phyloP scores from a whole-genome alignment of 1,140 invertebrate species.

The Drosophila ficusphila region DNA sequence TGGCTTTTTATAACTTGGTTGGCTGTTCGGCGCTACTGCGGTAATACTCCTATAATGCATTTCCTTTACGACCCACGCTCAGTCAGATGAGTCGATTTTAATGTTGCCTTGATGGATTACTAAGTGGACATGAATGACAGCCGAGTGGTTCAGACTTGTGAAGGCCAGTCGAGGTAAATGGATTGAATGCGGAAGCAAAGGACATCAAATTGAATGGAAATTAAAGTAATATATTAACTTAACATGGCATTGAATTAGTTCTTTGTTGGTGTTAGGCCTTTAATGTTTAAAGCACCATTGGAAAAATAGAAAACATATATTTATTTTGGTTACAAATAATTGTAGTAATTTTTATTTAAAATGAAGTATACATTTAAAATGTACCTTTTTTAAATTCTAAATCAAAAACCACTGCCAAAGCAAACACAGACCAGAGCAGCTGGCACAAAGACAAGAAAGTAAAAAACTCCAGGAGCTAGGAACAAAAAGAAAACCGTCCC shows the following conservation, averaged over 20 bases:
- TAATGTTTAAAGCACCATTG: no score
- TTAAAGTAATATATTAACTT: background rate
- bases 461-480: background rate
- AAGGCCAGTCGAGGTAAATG: background rate
- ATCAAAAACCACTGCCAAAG: slow-evolving; percentile 58
- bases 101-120: slow-evolving; percentile 63
- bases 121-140: slow-evolving; percentile 56
- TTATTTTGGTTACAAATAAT: no score
- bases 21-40: slow-evolving; percentile 8
- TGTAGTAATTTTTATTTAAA: no score
- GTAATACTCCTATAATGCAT: slow-evolving; percentile 73
- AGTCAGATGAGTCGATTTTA: slow-evolving; percentile 27
- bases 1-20: slow-evolving; percentile 68
- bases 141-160: slow-evolving; percentile 7
- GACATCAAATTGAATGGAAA: background rate
- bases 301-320: no score
- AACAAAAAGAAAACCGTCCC: slow-evolving; percentile 11
- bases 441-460: slow-evolving; percentile 32
- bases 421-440: slow-evolving; percentile 48
- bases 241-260: no score
- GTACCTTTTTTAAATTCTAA: slow-evolving; percentile 50
- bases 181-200: slow-evolving; percentile 5
- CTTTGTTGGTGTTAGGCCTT: no score
- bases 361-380: background rate
- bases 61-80: slow-evolving; percentile 55